Percentiles rank a stretch among this genome's conserved stretches.
Evolutionary conservation across 2,113 vertebrate genomes (phyloP).

Genomic region (Mus spicilegus): DNA sequence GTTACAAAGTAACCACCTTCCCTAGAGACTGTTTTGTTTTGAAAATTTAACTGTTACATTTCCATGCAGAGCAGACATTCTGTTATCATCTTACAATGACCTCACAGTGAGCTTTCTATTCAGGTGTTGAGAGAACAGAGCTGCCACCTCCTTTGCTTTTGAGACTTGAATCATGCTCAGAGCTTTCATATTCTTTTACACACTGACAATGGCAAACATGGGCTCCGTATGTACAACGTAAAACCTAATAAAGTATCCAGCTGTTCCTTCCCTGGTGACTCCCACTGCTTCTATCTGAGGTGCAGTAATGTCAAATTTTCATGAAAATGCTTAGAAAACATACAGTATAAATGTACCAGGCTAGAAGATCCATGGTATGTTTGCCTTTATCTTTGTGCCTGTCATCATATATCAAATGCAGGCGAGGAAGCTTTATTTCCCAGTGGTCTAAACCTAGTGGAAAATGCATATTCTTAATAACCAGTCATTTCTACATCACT

Average conservation of each 20-base stretch:
- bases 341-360: constrained; percentile 68
- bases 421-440: constrained; percentile 73
- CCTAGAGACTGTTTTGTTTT: constrained; percentile 1
- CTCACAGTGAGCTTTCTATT: constrained; percentile 83
- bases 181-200: constrained; percentile 90
- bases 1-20: constrained; percentile 12
- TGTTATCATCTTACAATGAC: constrained; percentile 84
- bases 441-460: constrained; percentile 76
- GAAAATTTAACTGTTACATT: constrained; percentile 52
- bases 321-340: constrained; percentile 73
- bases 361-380: constrained; percentile 41
- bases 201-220: constrained; percentile 87
- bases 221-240: constrained; percentile 89
- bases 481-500: constrained; percentile 63
- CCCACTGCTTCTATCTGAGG: constrained; percentile 77
- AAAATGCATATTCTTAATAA: constrained; percentile 81
- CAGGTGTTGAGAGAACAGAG: constrained; percentile 86
- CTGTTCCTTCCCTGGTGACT: constrained; percentile 89
- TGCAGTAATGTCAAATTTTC: constrained; percentile 82
- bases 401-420: constrained; percentile 72
- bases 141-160: constrained; percentile 83
- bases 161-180: constrained; percentile 90
- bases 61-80: constrained; percentile 67
- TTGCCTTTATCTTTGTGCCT: constrained; percentile 64
- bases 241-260: constrained; percentile 90